Evolutionary conservation across 1,140 invertebrate species (phyloP).

Genomic region (Pollicipes pollicipes): DNA sequence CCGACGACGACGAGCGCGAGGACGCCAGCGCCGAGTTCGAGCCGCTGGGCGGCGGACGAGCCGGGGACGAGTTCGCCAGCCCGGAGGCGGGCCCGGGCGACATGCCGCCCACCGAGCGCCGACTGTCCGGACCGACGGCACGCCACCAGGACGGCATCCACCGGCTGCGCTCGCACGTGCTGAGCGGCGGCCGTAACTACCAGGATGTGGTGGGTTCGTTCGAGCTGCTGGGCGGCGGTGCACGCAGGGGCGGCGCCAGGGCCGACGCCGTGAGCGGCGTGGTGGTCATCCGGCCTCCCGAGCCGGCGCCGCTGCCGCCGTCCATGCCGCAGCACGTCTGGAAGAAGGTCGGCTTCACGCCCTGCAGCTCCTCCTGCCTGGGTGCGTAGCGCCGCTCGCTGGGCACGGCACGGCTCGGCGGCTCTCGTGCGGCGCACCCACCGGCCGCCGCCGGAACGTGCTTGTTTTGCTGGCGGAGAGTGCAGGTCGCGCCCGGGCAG

Average conservation of each 20-base stretch:
- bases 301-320: slow-evolving; percentile 15
- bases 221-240: background rate
- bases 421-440: too few relatives aligned
- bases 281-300: background rate
- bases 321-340: slow-evolving; percentile 24
- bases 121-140: background rate
- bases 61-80: background rate
- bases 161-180: background rate
- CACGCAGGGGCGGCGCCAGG: background rate
- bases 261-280: background rate
- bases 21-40: background rate
- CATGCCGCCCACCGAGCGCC: background rate
- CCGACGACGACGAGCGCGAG: background rate
- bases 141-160: background rate
- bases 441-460: too few relatives aligned
- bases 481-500: too few relatives aligned
- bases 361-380: slow-evolving; percentile 83
- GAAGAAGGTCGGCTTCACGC: slow-evolving; percentile 41
- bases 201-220: background rate
- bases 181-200: background rate
- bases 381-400: slow-evolving; percentile 34
- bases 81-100: background rate
- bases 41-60: too few relatives aligned
- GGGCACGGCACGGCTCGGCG: too few relatives aligned
- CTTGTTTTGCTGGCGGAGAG: too few relatives aligned